Base-by-base conservation (phyloP, 1,140 invertebrate genomes). In the Hypothenemus hampei region DNA sequence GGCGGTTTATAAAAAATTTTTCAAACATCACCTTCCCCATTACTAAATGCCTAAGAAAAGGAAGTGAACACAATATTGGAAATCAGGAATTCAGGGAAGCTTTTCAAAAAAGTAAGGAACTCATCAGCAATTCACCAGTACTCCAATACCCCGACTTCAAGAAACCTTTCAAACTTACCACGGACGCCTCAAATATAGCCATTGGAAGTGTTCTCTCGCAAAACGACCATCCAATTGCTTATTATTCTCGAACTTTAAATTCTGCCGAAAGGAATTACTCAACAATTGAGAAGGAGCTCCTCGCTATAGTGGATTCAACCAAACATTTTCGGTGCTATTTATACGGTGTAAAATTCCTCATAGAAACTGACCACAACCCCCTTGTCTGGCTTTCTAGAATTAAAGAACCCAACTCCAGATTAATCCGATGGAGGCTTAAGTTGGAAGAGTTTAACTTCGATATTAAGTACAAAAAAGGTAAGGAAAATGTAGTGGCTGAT, bases 331-430 rank as follows among this genome's bases (percentile, higher is more conserved):
- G 61, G 40, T 53, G 45, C 5, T 66, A 65, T 24, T 18, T 65
- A 1, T 63, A 56, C 54, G 65, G 63, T 16, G 44, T 21, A 7
- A 60, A 36, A 21, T 61, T 62, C 37, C 56, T 23, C n/a, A 52
- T 65, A 2, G 21, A 57, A 4, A 65, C 62, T 10, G 64, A 62
- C 31, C 59, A 63, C 33, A 52, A 56, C 45, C 59, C 60, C 6
- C 40, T 62, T 10, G 56, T 50, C 16, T 48, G 56, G 69, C 50
- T 80, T 3, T 63, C 66, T 3, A 69, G 67, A 5, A 60, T 71
- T 0, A 76, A 71, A 62, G 69, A 77, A 46, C 68, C 70, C 6
- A 65, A 58, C 0, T 68, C 65, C 21, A 49, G 71, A 54, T 58
- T 79, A n/a, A 64, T 72, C 1, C n/a, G n/a, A n/a, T n/a, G n/a